Evolutionary conservation across 92 coral and sea anemone genomes (phyloP).

Genomic region (Phenganax marumi): DNA sequence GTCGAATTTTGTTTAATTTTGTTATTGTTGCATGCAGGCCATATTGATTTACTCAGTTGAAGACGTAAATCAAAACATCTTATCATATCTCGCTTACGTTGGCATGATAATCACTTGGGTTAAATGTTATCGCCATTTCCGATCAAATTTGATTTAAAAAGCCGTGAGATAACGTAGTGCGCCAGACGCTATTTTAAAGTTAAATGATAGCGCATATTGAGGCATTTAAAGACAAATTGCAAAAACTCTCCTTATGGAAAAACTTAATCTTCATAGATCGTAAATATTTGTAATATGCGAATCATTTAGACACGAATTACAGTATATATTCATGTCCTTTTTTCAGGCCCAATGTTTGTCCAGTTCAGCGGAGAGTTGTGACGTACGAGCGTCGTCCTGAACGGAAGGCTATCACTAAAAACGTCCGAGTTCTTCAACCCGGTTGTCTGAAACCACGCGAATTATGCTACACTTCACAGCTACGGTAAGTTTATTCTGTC

Average conservation of each 20-base stretch:
- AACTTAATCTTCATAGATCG: neutral
- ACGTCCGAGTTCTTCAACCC: slow-evolving; percentile 24
- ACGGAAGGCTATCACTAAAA: slow-evolving; percentile 23
- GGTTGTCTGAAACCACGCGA: slow-evolving; percentile 24
- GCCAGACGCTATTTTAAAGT: too few relatives aligned
- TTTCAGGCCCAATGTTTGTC: slow-evolving; percentile 33
- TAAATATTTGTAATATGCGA: neutral
- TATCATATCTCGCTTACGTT: too few relatives aligned
- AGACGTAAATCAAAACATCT: too few relatives aligned
- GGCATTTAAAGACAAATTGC: too few relatives aligned
- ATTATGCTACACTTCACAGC: slow-evolving; percentile 27
- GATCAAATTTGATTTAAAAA: too few relatives aligned
- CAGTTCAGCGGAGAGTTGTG: slow-evolving; percentile 14
- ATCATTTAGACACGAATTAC: neutral
- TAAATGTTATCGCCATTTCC: too few relatives aligned
- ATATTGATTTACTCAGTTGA: too few relatives aligned
- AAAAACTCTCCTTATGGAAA: neutral
- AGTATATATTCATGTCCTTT: neutral
- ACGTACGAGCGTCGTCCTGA: slow-evolving; percentile 35
- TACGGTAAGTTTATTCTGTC: neutral
- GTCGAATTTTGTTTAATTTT: too few relatives aligned
- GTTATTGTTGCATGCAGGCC: too few relatives aligned
- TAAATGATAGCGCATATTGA: too few relatives aligned
- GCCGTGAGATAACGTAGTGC: too few relatives aligned
- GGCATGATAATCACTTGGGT: too few relatives aligned